Conservation (phyloP, 2,888 invertebrate species). For the Tachystola acroxantha region DNA sequence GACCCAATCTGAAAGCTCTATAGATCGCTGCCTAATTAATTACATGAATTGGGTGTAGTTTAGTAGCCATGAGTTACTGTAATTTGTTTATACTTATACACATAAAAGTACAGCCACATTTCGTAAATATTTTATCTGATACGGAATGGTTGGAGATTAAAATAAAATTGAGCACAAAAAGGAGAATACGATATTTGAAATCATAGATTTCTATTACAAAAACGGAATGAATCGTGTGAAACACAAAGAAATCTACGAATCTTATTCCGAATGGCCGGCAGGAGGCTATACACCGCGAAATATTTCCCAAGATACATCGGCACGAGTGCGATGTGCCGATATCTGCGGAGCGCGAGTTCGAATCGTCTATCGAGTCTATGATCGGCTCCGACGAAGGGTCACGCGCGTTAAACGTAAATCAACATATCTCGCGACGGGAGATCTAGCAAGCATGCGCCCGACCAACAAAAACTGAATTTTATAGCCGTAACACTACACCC, state of each 20-base stretch:
- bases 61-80: not conserved
- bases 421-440: constrained; percentile 77
- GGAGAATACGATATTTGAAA: constrained; percentile 10
- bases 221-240: constrained; percentile 48
- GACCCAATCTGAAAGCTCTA: constrained; percentile 32
- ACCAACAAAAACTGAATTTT: constrained; percentile 73
- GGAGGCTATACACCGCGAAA: constrained; percentile 52
- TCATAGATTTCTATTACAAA: constrained; percentile 20
- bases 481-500: constrained; percentile 71
- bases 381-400: constrained; percentile 72
- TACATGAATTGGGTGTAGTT: constrained; percentile 2
- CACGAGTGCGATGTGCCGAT: constrained; percentile 74
- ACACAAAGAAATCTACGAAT: constrained; percentile 64
- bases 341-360: constrained; percentile 64
- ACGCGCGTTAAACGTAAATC: constrained; percentile 78
- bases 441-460: constrained; percentile 68
- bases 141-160: too few relatives aligned
- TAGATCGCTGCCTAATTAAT: constrained; percentile 14
- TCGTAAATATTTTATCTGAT: too few relatives aligned
- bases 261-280: constrained; percentile 49
- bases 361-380: constrained; percentile 75
- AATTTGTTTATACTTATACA: too few relatives aligned
- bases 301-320: constrained; percentile 73
- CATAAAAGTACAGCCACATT: too few relatives aligned
- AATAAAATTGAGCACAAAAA: constrained; percentile 5